Conservation (phyloP, 2,113 vertebrate species). For the Saguinus midas region DNA sequence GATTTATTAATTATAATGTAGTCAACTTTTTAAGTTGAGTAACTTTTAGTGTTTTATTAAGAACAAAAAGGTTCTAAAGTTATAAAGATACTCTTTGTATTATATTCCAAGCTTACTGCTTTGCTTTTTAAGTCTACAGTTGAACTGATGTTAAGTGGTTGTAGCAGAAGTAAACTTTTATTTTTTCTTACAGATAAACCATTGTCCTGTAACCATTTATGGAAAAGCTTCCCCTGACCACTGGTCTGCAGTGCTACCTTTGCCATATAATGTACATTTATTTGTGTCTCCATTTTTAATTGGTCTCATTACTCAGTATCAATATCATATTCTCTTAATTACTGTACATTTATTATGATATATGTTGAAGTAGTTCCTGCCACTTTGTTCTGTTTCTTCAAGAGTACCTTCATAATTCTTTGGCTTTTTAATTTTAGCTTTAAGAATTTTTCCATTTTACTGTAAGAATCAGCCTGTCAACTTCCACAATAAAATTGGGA, state of each 20-base stretch:
- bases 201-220: background rate
- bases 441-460: background rate
- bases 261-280: background rate
- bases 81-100: background rate
- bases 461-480: background rate
- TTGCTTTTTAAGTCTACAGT: background rate
- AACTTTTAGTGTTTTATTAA: background rate
- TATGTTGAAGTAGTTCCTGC: background rate
- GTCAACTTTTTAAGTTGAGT: background rate
- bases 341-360: background rate
- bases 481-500: background rate
- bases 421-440: background rate
- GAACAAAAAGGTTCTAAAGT: background rate
- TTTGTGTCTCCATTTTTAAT: too few species aligned
- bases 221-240: background rate
- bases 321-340: background rate
- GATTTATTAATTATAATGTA: background rate
- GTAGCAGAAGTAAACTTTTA: background rate
- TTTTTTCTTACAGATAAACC: background rate
- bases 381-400: background rate
- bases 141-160: background rate
- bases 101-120: background rate
- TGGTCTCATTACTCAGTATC: background rate
- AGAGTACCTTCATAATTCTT: background rate
- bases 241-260: background rate